A percentile compares a stretch with the other conserved stretches of the same genome.
Evolutionary conservation across 2,797 vertebrate species (phyloP).

Genomic region (Gymnopithys bicolor): DNA sequence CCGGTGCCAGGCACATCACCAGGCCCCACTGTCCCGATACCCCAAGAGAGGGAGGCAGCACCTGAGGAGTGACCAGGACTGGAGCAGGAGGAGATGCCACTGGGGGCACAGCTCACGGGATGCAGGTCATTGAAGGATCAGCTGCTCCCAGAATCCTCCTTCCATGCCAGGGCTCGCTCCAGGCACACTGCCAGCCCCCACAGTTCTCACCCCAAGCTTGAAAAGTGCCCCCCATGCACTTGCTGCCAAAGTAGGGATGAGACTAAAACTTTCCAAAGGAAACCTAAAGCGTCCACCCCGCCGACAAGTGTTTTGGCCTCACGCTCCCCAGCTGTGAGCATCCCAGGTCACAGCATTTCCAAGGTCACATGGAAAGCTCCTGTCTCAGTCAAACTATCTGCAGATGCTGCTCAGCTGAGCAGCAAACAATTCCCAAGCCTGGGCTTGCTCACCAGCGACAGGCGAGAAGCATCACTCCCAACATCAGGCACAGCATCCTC

Average conservation of each 20-base stretch:
- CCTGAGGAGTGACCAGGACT: neutral
- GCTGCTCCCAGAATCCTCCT: neutral
- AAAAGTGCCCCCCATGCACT: neutral
- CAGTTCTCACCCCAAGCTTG: neutral
- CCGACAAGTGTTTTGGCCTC: fast-evolving
- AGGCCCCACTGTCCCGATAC: fast-evolving
- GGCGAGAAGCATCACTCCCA: fast-evolving
- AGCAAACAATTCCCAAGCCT: neutral
- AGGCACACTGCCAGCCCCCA: neutral
- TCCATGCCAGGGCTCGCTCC: neutral
- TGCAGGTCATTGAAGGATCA: neutral
- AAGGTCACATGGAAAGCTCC: neutral
- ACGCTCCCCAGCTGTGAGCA: neutral
- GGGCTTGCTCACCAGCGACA: fast-evolving
- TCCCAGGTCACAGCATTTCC: neutral
- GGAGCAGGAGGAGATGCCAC: neutral
- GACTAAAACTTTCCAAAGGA: neutral
- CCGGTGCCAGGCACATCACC: fast-evolving
- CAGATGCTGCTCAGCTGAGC: neutral
- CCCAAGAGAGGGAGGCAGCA: fast-evolving
- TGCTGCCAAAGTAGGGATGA: neutral
- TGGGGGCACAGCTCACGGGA: fast-evolving
- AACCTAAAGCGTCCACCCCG: neutral
- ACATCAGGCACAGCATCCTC: fast-evolving
- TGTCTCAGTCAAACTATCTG: neutral